A percentile compares a stretch with the other conserved stretches of the same genome.
Evolutionary conservation across 2,888 invertebrate genomes (phyloP).

Genomic region (Meghimatium bilineatum): DNA sequence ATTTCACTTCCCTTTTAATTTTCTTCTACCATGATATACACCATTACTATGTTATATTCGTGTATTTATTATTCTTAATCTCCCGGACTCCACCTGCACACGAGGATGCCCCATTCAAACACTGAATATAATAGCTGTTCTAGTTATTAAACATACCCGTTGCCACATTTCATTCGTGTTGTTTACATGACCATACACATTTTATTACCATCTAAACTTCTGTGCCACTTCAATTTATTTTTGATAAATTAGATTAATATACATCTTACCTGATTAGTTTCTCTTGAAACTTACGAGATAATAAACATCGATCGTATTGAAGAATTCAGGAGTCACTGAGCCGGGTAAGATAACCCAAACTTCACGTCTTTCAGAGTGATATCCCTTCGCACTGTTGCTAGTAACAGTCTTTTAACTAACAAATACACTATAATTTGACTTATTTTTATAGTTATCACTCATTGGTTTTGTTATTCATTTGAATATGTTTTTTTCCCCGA

Average conservation of each 20-base stretch:
- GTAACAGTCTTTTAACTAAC: no score
- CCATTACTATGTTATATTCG: neutral
- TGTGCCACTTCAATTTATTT: neutral
- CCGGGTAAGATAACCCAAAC: slow-evolving; percentile 33
- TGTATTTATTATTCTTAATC: slow-evolving; percentile 48
- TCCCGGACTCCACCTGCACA: slow-evolving; percentile 71
- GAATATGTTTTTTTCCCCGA: no score
- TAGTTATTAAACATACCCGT: slow-evolving; percentile 67
- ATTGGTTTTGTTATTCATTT: no score
- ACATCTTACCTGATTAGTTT: neutral
- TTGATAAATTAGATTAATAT: neutral
- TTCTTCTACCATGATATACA: neutral
- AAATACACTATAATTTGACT: neutral
- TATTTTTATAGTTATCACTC: no score
- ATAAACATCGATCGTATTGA: slow-evolving; percentile 17
- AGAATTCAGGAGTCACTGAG: slow-evolving; percentile 40
- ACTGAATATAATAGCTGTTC: slow-evolving; percentile 73
- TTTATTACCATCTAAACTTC: neutral
- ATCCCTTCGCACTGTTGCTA: slow-evolving; percentile 27
- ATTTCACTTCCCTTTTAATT: neutral
- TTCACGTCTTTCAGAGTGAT: slow-evolving; percentile 32
- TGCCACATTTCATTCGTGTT: neutral
- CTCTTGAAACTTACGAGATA: neutral
- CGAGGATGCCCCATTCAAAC: slow-evolving; percentile 73
- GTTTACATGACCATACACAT: neutral